phyloP scores from a whole-genome alignment of 2,888 invertebrate species.

The Cosmorhoe ocellata region DNA sequence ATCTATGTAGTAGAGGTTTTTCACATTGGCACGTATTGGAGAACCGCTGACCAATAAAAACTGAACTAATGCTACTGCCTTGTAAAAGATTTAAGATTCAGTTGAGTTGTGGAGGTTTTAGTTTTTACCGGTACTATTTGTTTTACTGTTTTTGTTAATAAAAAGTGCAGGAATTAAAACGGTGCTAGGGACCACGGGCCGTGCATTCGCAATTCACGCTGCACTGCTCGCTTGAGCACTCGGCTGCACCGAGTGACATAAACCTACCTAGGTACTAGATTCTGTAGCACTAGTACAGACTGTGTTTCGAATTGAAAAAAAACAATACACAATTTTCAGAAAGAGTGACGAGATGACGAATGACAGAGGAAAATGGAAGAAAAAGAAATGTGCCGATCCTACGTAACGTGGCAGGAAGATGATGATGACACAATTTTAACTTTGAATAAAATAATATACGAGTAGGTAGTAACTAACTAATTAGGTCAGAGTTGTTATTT shows the following conservation, averaged over 20 bases:
- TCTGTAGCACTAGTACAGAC: neutral
- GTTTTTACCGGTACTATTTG: constrained; percentile 32
- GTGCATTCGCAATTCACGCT: constrained; percentile 60
- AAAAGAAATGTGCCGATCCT: too few species aligned
- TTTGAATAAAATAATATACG: too few species aligned
- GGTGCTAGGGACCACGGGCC: constrained; percentile 38
- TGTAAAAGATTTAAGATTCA: constrained; percentile 35
- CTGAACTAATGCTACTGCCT: constrained; percentile 29
- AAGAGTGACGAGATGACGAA: too few species aligned
- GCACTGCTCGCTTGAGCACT: constrained; percentile 47
- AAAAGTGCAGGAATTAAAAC: constrained; percentile 37
- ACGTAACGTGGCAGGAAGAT: too few species aligned
- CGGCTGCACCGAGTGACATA: constrained; percentile 46
- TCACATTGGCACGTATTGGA: constrained; percentile 35
- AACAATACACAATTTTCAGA: neutral
- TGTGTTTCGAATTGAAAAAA: neutral
- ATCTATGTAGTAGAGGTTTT: constrained; percentile 24
- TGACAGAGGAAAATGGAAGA: too few species aligned
- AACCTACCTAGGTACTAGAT: constrained; percentile 34
- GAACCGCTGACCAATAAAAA: constrained; percentile 35
- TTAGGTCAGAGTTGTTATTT: too few species aligned
- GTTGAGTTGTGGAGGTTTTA: constrained; percentile 25
- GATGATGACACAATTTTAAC: too few species aligned
- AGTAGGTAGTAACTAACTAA: too few species aligned
- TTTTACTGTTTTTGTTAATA: constrained; percentile 22